Evolutionary conservation across 2,113 vertebrate genomes (phyloP), one percentile per base, ranked within the genome.

Genomic region (Plotosus lineatus): DNA sequence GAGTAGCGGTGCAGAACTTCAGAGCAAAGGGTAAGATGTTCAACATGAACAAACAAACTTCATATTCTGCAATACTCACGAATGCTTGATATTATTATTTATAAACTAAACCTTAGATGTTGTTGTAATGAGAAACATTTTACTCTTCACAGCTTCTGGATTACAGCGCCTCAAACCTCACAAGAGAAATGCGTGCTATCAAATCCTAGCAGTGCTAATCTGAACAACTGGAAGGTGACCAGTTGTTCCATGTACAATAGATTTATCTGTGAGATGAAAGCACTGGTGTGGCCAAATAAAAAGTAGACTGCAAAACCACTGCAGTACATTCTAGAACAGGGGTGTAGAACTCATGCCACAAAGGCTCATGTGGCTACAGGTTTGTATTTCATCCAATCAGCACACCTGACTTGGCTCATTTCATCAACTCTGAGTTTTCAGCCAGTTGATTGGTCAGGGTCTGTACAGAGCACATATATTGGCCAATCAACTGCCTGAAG

Each of bases 181-280:
- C 1, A 51, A 31, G 0, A 0, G 2, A 0, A 3, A 0, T 86
- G 83, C 69, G 74, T 51, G 23, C 9, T 80, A 28, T 55, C 68
- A 42, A 71, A 69, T 10, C 23, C 19, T 19, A 83, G 26, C 8
- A 55, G 4, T 2, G 38, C 14, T 17, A 10, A 68, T 46, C 9
- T 23, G 36, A 69, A 33, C 38, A 83, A 51, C 68, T 86, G 78
- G 83, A 36, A 2, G 2, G 17, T 2, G 31, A 4, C 0, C 1
- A 0, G 0, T 0, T 83, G 85, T 65, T 0, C 0, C 0, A 81
- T 51, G 74, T 6, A 1, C 0, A 75, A 77, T 26, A 80, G 46
- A 58, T 85, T 15, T 46, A 76, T 87, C 51, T 81, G 85, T 51
- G 78, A 87, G 58, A 28, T 81, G 60, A 71, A 53, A 0, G 75